phyloP scores from a whole-genome alignment of 1,140 invertebrate genomes.

The Paraescarpia echinospica region DNA sequence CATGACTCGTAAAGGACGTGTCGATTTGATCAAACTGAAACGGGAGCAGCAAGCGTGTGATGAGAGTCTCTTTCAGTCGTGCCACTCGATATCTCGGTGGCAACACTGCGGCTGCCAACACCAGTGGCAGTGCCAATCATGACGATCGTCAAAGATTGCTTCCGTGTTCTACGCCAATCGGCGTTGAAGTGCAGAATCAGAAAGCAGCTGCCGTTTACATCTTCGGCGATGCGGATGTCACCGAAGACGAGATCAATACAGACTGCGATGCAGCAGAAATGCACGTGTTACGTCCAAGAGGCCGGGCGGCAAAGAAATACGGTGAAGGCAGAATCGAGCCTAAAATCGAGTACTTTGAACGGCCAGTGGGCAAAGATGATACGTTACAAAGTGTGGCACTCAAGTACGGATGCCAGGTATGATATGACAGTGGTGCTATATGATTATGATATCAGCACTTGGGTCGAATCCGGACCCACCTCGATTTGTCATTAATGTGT shows the following conservation, averaged over 20 bases:
- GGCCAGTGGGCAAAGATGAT: constrained; percentile 41
- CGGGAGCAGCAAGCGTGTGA: background rate
- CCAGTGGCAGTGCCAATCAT: too few relatives aligned
- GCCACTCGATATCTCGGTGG: background rate
- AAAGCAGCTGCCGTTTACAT: constrained; percentile 43
- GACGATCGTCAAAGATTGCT: background rate
- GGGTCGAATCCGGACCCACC: background rate
- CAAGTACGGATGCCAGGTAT: constrained; percentile 46
- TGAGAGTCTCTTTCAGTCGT: background rate
- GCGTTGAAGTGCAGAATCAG: constrained; percentile 42
- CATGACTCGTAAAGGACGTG: background rate
- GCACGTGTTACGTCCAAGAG: constrained; percentile 33
- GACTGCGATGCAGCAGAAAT: constrained; percentile 41
- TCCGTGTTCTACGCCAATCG: background rate
- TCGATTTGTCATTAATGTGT: too few relatives aligned
- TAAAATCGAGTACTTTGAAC: constrained; percentile 36
- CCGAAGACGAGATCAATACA: constrained; percentile 38
- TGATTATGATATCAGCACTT: background rate
- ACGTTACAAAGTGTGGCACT: constrained; percentile 46
- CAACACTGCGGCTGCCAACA: too few relatives aligned
- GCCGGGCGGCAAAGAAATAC: background rate
- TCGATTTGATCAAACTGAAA: background rate
- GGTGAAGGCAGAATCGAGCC: background rate
- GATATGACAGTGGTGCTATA: background rate
- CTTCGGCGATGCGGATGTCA: constrained; percentile 41